phyloP scores from a whole-genome alignment of 2,888 invertebrate genomes.

The Melinaea menophilus region DNA sequence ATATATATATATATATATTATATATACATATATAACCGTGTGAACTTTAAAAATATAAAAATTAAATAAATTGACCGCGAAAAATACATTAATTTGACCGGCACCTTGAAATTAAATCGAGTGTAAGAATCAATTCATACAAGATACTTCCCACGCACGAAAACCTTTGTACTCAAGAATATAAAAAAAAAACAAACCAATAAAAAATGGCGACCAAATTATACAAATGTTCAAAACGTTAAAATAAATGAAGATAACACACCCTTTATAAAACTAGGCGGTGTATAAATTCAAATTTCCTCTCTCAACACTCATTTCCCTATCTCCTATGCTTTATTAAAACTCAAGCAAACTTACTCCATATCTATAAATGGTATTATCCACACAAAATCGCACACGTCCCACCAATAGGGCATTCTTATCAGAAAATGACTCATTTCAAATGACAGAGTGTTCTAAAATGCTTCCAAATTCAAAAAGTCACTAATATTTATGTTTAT shows the following conservation, averaged over 20 bases:
- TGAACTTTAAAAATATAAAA: not conserved
- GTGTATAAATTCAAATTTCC: constrained; percentile 78
- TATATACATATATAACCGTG: not conserved
- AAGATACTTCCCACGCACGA: constrained; percentile 35
- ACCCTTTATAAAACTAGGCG: constrained; percentile 75
- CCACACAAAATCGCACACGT: constrained; percentile 72
- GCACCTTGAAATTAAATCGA: constrained; percentile 32
- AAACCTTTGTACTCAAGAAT: constrained; percentile 27
- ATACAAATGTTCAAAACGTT: constrained; percentile 27
- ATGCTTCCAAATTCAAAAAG: constrained; percentile 56
- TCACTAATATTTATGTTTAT: constrained; percentile 39
- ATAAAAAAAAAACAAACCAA: constrained; percentile 7
- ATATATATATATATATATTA: no score
- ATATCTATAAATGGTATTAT: constrained; percentile 76
- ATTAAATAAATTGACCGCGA: constrained; percentile 25
- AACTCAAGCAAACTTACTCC: constrained; percentile 73
- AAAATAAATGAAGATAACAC: constrained; percentile 35
- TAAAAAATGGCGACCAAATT: constrained; percentile 11
- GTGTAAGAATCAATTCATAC: constrained; percentile 28
- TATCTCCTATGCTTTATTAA: constrained; percentile 76
- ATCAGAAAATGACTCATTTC: constrained; percentile 86
- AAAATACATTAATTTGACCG: constrained; percentile 17
- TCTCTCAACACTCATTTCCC: constrained; percentile 76
- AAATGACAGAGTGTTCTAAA: constrained; percentile 80
- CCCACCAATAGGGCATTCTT: constrained; percentile 80